These are phyloP conservation scores for Crotalus tigris DNA, from an alignment of 2,113 vertebrate species.

Conservation along the genomic window DNA sequence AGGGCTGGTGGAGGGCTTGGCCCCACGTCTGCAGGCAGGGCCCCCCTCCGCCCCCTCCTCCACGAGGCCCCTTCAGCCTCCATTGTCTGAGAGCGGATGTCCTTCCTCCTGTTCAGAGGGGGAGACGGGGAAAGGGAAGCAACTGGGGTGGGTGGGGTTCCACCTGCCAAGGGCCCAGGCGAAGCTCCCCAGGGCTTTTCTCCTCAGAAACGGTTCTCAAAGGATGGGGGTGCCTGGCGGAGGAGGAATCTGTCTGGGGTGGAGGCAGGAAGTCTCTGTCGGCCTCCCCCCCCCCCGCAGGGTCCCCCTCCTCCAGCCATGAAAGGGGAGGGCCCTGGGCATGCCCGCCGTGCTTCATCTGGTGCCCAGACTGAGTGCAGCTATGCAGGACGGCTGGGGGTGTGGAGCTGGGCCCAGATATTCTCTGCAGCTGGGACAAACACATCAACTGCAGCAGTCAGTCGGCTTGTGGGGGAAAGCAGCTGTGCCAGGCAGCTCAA, in stretches of 20 bases:
- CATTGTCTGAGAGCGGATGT: constrained; percentile 45
- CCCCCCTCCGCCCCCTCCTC: not conserved
- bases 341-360: not conserved
- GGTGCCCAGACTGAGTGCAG: not conserved
- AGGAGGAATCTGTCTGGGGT: not conserved
- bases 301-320: not conserved
- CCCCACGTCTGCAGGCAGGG: not conserved
- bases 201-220: not conserved
- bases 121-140: not conserved
- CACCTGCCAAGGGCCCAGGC: not conserved
- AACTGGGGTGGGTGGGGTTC: not conserved
- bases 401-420: not conserved
- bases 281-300: not conserved
- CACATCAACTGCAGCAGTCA: not conserved
- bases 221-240: not conserved
- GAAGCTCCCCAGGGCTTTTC: not conserved
- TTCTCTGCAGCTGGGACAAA: not conserved
- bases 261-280: not conserved
- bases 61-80: not conserved
- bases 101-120: constrained; percentile 30
- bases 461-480: not conserved
- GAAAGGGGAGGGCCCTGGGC: not conserved
- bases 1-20: not conserved
- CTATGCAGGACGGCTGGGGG: not conserved
- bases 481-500: not conserved